Percentiles rank a stretch among this genome's conserved stretches.
Evolutionary conservation across 2,797 vertebrate genomes (phyloP).

Genomic region (Graptemys geographica): DNA sequence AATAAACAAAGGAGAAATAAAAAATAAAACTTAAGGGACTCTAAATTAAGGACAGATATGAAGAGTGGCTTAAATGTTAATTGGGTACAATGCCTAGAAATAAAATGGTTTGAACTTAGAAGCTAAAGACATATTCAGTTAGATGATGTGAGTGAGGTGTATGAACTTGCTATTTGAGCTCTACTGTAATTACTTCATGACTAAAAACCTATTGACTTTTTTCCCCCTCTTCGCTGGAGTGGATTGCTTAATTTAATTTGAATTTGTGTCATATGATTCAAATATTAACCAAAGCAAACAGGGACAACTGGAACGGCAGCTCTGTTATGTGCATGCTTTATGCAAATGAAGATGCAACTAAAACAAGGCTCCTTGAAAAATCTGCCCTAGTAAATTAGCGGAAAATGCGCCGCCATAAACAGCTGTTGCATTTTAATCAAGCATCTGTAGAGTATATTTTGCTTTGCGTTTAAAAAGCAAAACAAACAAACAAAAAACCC

Average conservation of each 20-base stretch:
- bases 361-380: slow-evolving; percentile 78
- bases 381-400: slow-evolving; percentile 79
- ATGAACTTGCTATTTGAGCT: neutral
- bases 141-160: neutral
- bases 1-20: slow-evolving; percentile 58
- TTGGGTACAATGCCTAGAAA: neutral
- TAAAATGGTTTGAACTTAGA: slow-evolving; percentile 2
- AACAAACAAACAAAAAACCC: slow-evolving; percentile 64
- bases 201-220: neutral
- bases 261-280: neutral
- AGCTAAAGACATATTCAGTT: slow-evolving; percentile 5
- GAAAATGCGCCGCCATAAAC: slow-evolving; percentile 80
- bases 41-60: slow-evolving; percentile 55
- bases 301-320: neutral
- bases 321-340: slow-evolving; percentile 56
- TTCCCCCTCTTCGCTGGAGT: neutral
- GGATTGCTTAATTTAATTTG: neutral
- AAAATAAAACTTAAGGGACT: neutral
- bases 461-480: slow-evolving; percentile 75
- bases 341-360: slow-evolving; percentile 76
- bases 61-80: slow-evolving; percentile 51
- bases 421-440: slow-evolving; percentile 84
- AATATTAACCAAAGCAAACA: neutral
- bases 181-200: neutral
- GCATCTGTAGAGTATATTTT: slow-evolving; percentile 77